Evolutionary conservation across 2,113 vertebrate genomes (phyloP).

Genomic region (Grammomys dolichurus): DNA sequence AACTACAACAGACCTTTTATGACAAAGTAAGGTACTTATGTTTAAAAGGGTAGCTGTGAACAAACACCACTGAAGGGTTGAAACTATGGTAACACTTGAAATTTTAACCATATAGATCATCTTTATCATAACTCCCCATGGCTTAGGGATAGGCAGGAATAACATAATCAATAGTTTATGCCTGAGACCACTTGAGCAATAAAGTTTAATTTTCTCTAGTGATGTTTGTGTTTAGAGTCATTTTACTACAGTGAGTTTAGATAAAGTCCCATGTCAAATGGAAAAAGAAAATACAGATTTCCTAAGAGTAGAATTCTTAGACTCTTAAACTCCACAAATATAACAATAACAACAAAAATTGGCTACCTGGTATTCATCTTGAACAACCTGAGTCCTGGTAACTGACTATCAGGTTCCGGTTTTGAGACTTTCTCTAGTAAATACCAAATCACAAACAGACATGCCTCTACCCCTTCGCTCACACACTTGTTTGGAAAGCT

Average conservation of each 20-base stretch:
- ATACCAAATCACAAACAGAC: background rate
- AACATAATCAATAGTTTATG: background rate
- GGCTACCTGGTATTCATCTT: background rate
- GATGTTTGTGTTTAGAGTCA: background rate
- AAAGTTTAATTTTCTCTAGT: background rate
- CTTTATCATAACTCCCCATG: background rate
- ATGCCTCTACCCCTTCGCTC: background rate
- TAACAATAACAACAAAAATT: background rate
- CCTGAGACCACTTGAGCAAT: slow-evolving; percentile 29
- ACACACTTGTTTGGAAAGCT: no score
- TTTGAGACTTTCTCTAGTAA: background rate
- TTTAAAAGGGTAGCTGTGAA: background rate
- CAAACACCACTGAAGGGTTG: background rate
- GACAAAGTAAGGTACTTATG: background rate
- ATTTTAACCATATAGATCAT: background rate
- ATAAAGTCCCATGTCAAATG: background rate
- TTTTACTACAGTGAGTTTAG: background rate
- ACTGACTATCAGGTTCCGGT: background rate
- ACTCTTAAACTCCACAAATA: slow-evolving; percentile 16
- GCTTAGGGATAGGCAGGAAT: background rate
- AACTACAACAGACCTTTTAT: background rate
- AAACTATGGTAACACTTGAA: background rate
- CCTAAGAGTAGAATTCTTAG: slow-evolving; percentile 41
- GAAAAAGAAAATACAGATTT: slow-evolving; percentile 15
- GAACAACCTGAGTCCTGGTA: slow-evolving; percentile 25